These are phyloP conservation scores for Bibio marci DNA, from an alignment of 2,888 invertebrate species.

Conservation along the genomic window DNA sequence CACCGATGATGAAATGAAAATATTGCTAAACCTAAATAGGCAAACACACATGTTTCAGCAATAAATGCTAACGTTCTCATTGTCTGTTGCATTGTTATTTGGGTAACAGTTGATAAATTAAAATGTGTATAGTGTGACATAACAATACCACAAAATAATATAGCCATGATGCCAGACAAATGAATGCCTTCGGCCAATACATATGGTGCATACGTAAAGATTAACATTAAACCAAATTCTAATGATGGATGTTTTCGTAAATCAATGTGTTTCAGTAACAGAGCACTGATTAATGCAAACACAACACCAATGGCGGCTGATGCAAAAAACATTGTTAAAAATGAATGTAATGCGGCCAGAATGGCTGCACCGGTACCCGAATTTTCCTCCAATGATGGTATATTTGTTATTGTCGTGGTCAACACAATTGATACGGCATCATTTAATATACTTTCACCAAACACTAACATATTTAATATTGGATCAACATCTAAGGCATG, in stretches of 20 bases:
- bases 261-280: slow-evolving; percentile 88
- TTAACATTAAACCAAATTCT: slow-evolving; percentile 96
- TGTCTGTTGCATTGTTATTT: slow-evolving; percentile 98
- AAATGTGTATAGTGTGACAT: slow-evolving; percentile 99
- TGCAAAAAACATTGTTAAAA: slow-evolving; percentile 96
- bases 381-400: slow-evolving; percentile 37
- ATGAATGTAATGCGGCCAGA: slow-evolving; percentile 70
- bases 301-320: slow-evolving; percentile 93
- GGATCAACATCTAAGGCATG: slow-evolving; percentile 95
- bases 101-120: slow-evolving; percentile 93
- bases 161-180: slow-evolving; percentile 49
- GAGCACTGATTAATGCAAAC: slow-evolving; percentile 84
- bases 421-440: slow-evolving; percentile 98
- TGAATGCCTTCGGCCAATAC: slow-evolving; percentile 94
- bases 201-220: slow-evolving; percentile 97
- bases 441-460: slow-evolving; percentile 68
- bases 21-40: slow-evolving; percentile 57
- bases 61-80: slow-evolving; percentile 95
- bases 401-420: slow-evolving; percentile 66
- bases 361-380: slow-evolving; percentile 68
- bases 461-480: slow-evolving; percentile 97
- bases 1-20: slow-evolving; percentile 90
- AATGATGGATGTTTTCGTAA: slow-evolving; percentile 92
- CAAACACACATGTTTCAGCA: slow-evolving; percentile 97
- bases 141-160: slow-evolving; percentile 55